phyloP scores from a whole-genome alignment of 1,140 invertebrate genomes.

The Sminthurides bifidus region DNA sequence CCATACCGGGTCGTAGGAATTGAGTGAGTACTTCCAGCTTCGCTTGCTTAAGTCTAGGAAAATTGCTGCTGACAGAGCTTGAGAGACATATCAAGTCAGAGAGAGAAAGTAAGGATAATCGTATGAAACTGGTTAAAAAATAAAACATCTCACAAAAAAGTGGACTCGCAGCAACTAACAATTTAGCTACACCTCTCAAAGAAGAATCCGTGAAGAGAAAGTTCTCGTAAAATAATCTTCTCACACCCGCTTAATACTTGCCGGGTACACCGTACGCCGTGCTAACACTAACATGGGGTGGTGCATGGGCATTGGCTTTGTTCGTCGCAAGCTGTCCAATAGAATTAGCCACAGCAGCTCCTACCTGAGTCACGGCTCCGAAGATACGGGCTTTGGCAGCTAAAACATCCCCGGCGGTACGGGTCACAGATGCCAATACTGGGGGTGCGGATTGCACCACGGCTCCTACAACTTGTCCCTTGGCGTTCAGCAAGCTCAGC shows the following conservation, averaged over 20 bases:
- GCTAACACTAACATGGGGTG: conserved; percentile 6
- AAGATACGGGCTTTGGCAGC: conserved; percentile 32
- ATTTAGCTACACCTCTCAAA: conserved; percentile 10
- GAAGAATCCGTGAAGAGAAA: too few species aligned
- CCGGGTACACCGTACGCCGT: conserved; percentile 24
- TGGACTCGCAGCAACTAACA: too few species aligned
- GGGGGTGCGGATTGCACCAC: conserved; percentile 32
- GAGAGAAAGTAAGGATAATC: background rate
- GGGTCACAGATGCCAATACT: conserved; percentile 30
- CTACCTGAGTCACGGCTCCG: conserved; percentile 33
- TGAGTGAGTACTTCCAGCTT: too few species aligned
- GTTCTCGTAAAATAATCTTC: background rate
- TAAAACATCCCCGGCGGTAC: conserved; percentile 31
- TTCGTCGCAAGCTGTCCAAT: conserved; percentile 29
- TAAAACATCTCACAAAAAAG: background rate
- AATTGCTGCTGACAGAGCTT: too few species aligned
- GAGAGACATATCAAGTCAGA: too few species aligned
- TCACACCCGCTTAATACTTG: conserved; percentile 15
- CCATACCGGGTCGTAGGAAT: too few species aligned
- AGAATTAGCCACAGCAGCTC: conserved; percentile 31
- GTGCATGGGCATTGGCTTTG: conserved; percentile 19
- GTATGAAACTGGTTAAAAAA: background rate
- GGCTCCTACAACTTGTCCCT: conserved; percentile 32
- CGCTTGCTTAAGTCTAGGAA: too few species aligned
- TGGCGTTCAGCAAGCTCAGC: conserved; percentile 31